Evolutionary conservation across 2,797 vertebrate species (phyloP), one percentile per base, ranked within the genome.

Genomic region (Kryptopterus vitreolus): DNA sequence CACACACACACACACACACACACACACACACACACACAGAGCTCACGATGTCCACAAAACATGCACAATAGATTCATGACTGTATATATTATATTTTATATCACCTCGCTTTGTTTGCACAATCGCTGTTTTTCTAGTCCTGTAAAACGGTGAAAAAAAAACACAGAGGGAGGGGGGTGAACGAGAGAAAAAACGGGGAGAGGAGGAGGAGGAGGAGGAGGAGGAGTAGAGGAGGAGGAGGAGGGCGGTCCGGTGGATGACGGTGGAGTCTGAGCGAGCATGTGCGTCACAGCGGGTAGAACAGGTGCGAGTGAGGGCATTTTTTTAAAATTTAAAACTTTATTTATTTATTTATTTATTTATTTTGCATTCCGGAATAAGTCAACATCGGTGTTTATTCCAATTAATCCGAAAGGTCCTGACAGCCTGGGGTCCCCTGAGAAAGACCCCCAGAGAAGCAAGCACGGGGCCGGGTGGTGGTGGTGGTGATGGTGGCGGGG

Each of bases 281-380:
- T 83, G 88, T 92, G 90, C 91, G 91, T 94, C 92, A 93, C 86
- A 85, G 86, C 83, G 87, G 91, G 92, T n/a, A 92, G 92, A 92
- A 91, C 92, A 93, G 92, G 92, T 94, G 93, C 93, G 92, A 92
- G 88, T 89, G 90, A 93, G 92, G 91, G 89, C 91, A 92, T 89
- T 92, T 91, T 92, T 94, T 92, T 93, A 43, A 43, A 43, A 90
- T 93, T 93, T n/a, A n/a, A n/a, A n/a, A n/a, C 87, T 90, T 89
- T 88, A 91, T 89, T 92, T 86, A 91, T n/a, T n/a, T n/a, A n/a
- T n/a, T n/a, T n/a, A n/a, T n/a, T n/a, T n/a, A n/a, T n/a, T n/a
- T n/a, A n/a, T n/a, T n/a, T n/a, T n/a, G n/a, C n/a, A 92, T 90
- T 91, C 90, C 87, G 87, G 86, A 89, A 88, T 85, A 80, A 92